Base-by-base conservation (phyloP, 2,113 vertebrate species). In the Nyctereutes procyonoides region DNA sequence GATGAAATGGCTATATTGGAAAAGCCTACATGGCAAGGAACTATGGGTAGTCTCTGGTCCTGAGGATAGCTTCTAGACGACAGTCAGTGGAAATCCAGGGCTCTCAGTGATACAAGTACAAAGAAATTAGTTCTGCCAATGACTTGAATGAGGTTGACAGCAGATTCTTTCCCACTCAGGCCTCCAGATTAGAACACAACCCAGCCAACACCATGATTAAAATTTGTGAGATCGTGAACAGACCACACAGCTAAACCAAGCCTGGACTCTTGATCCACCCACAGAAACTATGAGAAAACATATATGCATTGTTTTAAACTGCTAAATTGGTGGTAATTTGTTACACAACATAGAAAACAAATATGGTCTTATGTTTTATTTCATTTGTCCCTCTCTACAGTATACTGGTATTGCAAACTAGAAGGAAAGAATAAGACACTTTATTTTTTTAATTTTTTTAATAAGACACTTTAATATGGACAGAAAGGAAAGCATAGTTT, bases 91-190 rank as follows among this genome's bases (percentile, higher is more conserved):
- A 95, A 65, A 43, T 3, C 16, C 56, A 65, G 48, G 35, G 8
- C 7, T 2, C 4, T 95, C 10, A 91, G 5, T 84, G 30, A 91
- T 65, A 51, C 3, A 95, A 17, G 22, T 71, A 3, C 38, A 85
- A 85, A 20, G 30, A 92, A 90, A 96, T 94, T 69, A 87, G 94
- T 96, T 96, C 20, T 90, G 14, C 26, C 24, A 69, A 90, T 14
- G 80, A 56, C 32, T 14, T 67, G 26, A 48, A 94, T 62, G 51
- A 84, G 8, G 16, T 88, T 60, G 28, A 60, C 86, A 96, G 38
- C 8, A 43, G 12, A 69, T 93, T 84, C 22, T 94, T 88, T 10
- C 9, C 7, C 20, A 84, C 3, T 43, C 15, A 63, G 20, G n/a
- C 19, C 19, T 92, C 65, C 30, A 93, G 14, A 74, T 89, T 24